Evolutionary conservation across 2,797 vertebrate genomes (phyloP), one percentile per base, ranked within the genome.

Genomic region (Trematomus bernacchii): DNA sequence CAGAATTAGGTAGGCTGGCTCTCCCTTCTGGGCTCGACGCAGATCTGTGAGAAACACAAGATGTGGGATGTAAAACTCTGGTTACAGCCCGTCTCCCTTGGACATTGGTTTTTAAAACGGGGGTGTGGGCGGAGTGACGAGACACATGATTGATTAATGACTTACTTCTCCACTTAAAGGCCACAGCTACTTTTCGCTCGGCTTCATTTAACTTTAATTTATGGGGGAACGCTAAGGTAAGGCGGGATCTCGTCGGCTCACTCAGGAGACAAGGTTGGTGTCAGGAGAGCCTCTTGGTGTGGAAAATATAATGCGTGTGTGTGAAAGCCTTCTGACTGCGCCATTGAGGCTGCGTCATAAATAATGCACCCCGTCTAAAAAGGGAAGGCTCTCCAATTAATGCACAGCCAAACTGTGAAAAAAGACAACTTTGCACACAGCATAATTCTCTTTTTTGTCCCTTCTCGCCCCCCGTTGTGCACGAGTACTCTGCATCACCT

Each of bases 141-240:
- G 89, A 82, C 85, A 61, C 93, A 93, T 94, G 89, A 94, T 90
- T 94, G 92, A 94, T 95, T 94, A 94, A 94, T 94, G 91, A 91
- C 90, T 89, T 84, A 85, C 87, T 92, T 87, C 80, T 91, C 83
- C 90, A 89, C 88, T 93, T 93, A 82, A 92, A 92, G 89, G 84
- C 90, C 92, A 69, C 91, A 87, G 80, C 76, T 74, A 85, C 87
- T 89, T 85, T 82, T 70, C 73, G 61, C 82, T 74, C 78, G 21
- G 37, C 71, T 85, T 93, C 91, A 93, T 93, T 88, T 89, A 92
- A 92, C 81, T 93, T 94, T 93, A 93, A 94, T 94, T 85, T 89
- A 84, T 87, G 92, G 86, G 85, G 92, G 83, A 91, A 86, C 74
- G 68, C 81, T 73, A 88, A 93, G 94, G 94, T 94, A 88, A 92